Evolutionary conservation across 1,140 invertebrate species (phyloP).

Genomic region (Phortica variegata): DNA sequence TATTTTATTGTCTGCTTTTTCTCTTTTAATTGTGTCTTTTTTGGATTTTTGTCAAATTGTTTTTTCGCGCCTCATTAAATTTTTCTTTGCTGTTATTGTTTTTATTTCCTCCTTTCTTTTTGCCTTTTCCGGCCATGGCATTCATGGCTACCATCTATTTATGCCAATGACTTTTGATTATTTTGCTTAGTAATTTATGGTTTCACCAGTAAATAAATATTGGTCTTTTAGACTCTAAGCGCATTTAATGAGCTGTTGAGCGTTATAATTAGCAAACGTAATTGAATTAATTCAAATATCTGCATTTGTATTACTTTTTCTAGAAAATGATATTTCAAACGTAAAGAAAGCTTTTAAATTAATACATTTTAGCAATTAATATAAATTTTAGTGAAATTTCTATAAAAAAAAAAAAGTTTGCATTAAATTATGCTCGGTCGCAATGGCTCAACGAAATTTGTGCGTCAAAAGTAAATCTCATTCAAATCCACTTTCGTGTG

Average conservation of each 20-base stretch:
- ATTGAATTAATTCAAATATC: no score
- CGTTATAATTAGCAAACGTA: no score
- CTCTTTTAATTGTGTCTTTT: slow-evolving; percentile 31
- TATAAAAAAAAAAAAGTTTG: no score
- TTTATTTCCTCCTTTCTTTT: background rate
- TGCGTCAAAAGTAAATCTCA: no score
- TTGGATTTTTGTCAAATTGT: slow-evolving; percentile 36
- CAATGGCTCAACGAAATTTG: no score
- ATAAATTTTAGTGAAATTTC: no score
- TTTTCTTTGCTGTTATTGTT: background rate
- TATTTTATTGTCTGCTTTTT: slow-evolving; percentile 25
- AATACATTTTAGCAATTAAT: no score
- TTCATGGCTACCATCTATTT: slow-evolving; percentile 6
- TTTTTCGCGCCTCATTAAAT: slow-evolving; percentile 38
- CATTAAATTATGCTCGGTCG: no score
- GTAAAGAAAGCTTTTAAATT: no score
- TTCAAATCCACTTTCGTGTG: no score
- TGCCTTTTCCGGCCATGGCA: background rate
- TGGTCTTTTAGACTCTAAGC: slow-evolving; percentile 18
- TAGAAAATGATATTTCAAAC: no score
- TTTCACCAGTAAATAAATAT: slow-evolving; percentile 33
- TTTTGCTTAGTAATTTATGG: slow-evolving; percentile 33
- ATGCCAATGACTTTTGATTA: slow-evolving; percentile 37
- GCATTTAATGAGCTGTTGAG: slow-evolving; percentile 34
- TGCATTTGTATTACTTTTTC: no score